phyloP scores from a whole-genome alignment of 2,113 vertebrate genomes.

The Coptodon bakossiorum region DNA sequence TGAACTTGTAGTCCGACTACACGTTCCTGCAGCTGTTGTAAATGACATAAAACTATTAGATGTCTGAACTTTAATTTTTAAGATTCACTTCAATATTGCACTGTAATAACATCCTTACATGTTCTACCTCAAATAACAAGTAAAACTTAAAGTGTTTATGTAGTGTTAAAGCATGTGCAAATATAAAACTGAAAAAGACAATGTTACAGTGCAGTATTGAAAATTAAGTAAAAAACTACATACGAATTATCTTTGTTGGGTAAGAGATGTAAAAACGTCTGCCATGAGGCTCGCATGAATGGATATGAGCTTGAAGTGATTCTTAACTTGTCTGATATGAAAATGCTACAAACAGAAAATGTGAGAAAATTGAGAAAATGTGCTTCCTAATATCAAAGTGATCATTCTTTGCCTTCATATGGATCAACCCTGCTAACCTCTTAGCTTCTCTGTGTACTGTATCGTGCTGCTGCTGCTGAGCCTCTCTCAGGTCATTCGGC shows the following conservation, averaged over 20 bases:
- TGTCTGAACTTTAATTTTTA: not conserved
- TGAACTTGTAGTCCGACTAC: not conserved
- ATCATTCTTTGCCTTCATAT: not conserved
- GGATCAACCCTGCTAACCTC: not conserved
- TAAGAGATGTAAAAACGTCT: not conserved
- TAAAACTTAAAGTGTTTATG: not conserved
- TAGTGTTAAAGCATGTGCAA: not conserved
- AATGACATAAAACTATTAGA: not conserved
- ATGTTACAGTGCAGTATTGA: not conserved
- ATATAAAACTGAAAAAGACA: not conserved
- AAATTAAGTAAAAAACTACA: not conserved
- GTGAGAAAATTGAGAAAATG: not conserved
- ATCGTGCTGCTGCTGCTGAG: not conserved
- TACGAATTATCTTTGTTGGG: rapidly evolving
- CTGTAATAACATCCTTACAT: not conserved
- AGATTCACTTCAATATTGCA: not conserved
- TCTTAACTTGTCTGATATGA: not conserved
- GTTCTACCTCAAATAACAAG: not conserved
- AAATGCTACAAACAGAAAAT: not conserved
- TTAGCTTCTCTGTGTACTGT: not conserved
- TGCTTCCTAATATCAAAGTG: not conserved
- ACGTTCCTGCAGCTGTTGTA: not conserved
- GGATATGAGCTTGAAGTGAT: not conserved
- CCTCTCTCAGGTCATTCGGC: not conserved
- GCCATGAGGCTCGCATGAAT: rapidly evolving